Evolutionary conservation across 2,888 invertebrate genomes (phyloP).

Genomic region (Pherbina coryleti): DNA sequence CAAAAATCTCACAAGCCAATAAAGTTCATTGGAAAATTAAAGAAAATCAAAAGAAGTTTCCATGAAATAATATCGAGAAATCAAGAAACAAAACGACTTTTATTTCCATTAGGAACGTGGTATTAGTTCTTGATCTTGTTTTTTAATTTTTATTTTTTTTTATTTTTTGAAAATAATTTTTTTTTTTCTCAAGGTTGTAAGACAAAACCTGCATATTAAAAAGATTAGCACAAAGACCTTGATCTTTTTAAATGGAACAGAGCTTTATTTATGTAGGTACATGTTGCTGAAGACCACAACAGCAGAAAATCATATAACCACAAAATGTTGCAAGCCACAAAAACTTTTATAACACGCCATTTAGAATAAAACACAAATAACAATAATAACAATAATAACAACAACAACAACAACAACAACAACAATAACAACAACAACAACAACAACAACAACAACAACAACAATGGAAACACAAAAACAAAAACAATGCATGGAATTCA

Average conservation of each 20-base stretch:
- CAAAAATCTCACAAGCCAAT: no score
- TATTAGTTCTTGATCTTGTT: no score
- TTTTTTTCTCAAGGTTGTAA: background rate
- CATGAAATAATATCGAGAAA: no score
- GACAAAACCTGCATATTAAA: slow-evolving; percentile 6
- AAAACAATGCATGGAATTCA: background rate
- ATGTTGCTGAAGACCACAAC: background rate
- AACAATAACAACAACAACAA: background rate
- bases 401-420: background rate
- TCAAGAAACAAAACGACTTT: no score
- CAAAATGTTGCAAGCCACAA: background rate
- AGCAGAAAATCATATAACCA: background rate
- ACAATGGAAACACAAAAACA: background rate
- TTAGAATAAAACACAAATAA: background rate
- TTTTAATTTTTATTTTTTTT: no score
- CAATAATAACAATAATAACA: background rate
- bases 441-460: background rate
- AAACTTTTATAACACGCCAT: slow-evolving; percentile 3
- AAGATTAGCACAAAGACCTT: slow-evolving; percentile 7
- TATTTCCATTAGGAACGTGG: no score
- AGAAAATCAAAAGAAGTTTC: no score
- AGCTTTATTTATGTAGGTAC: background rate
- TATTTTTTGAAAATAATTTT: no score
- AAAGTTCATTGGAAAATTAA: no score
- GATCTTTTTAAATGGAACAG: background rate